phyloP scores from a whole-genome alignment of 2,797 vertebrate genomes.

The Paratrypauchen microcephalus region DNA sequence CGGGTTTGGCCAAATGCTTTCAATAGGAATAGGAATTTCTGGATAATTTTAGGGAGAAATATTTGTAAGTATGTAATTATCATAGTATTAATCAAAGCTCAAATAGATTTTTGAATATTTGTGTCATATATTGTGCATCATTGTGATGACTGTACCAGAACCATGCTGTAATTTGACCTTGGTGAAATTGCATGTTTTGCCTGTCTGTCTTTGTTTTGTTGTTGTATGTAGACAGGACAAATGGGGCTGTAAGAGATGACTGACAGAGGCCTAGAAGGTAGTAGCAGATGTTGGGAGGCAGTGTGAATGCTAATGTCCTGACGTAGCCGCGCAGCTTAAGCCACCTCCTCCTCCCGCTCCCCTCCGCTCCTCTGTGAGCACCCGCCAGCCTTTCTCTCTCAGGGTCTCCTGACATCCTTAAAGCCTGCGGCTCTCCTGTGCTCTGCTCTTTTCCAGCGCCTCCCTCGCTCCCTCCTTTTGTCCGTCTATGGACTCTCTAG shows the following conservation, averaged over 20 bases:
- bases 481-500: conserved; percentile 97
- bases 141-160: not conserved
- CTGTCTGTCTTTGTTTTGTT: conserved; percentile 61
- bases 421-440: conserved; percentile 78
- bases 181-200: conserved; percentile 7
- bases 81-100: not conserved
- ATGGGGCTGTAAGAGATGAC: conserved; percentile 55
- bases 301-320: conserved; percentile 97
- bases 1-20: conserved; percentile 11
- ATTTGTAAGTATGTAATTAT: not conserved
- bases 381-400: conserved; percentile 78
- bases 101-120: not conserved
- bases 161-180: conserved; percentile 20
- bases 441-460: conserved; percentile 65
- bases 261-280: conserved; percentile 66
- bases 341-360: conserved; percentile 68
- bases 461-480: conserved; percentile 75
- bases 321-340: conserved; percentile 87
- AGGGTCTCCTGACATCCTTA: conserved; percentile 91
- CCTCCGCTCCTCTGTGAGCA: conserved; percentile 81
- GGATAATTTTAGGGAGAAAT: not conserved
- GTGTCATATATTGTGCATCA: not conserved
- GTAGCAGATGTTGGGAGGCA: conserved; percentile 95
- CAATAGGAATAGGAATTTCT: not conserved
- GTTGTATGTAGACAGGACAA: conserved; percentile 51